Evolutionary conservation across 1,140 invertebrate genomes (phyloP).

Genomic region (Ridgeia piscesae): DNA sequence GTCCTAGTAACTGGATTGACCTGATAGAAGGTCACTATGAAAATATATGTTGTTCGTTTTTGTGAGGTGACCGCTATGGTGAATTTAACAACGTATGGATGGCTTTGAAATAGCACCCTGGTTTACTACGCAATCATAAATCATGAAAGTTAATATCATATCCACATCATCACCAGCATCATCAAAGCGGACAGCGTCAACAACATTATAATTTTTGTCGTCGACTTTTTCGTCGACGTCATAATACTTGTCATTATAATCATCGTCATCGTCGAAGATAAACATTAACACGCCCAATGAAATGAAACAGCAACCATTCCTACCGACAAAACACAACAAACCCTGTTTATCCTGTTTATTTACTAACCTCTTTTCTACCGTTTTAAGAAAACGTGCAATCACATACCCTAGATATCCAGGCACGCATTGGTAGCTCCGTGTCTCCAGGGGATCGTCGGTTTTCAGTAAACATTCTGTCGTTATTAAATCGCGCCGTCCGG

Average conservation of each 20-base stretch:
- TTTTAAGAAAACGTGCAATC: background rate
- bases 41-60: background rate
- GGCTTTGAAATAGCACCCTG: background rate
- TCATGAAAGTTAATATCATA: background rate
- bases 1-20: too few relatives aligned
- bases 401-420: background rate
- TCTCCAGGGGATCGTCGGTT: background rate
- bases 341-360: background rate
- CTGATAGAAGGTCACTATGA: background rate
- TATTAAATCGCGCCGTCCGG: background rate
- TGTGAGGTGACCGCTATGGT: background rate
- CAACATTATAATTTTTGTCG: background rate
- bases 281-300: too few relatives aligned
- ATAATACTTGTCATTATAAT: background rate
- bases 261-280: background rate
- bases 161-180: background rate
- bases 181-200: background rate
- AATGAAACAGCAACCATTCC: background rate
- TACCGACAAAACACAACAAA: background rate
- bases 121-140: background rate
- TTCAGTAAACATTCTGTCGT: background rate
- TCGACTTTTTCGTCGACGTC: too few relatives aligned
- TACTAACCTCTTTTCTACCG: background rate
- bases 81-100: background rate
- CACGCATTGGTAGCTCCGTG: background rate